These are phyloP conservation scores for Glossosoma conforme DNA, from an alignment of 1,140 invertebrate genomes.

Conservation along the genomic window DNA sequence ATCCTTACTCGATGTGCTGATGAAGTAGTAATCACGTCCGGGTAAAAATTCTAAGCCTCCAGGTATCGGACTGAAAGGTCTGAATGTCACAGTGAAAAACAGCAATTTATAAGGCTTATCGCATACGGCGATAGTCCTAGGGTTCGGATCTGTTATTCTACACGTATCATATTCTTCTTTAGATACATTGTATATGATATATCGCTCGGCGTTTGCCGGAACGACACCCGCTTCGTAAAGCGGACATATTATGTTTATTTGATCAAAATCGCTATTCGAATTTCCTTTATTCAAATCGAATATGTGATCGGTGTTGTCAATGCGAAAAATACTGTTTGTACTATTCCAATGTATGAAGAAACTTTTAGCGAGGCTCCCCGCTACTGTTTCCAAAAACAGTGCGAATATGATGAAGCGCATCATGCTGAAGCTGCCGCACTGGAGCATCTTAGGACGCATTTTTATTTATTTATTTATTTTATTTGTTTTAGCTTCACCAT, in stretches of 20 bases:
- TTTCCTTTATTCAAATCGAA: slow-evolving; percentile 95
- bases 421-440: too few relatives aligned
- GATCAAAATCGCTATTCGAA: slow-evolving; percentile 88
- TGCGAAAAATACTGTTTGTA: slow-evolving; percentile 87
- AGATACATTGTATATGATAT: slow-evolving; percentile 95
- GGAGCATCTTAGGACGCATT: too few relatives aligned
- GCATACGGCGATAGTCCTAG: slow-evolving; percentile 89
- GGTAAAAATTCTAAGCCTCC: slow-evolving; percentile 91
- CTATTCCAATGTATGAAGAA: slow-evolving; percentile 85
- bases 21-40: slow-evolving; percentile 94
- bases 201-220: slow-evolving; percentile 88
- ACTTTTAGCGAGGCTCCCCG: slow-evolving; percentile 75
- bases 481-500: too few relatives aligned
- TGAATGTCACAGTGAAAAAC: slow-evolving; percentile 95
- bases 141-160: slow-evolving; percentile 89
- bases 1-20: slow-evolving; percentile 88
- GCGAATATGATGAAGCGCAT: slow-evolving; percentile 58
- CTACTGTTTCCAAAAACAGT: slow-evolving; percentile 71
- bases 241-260: slow-evolving; percentile 94
- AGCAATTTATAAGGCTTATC: slow-evolving; percentile 90
- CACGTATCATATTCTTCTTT: slow-evolving; percentile 95
- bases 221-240: slow-evolving; percentile 81
- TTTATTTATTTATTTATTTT: too few relatives aligned
- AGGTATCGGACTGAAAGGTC: slow-evolving; percentile 92
- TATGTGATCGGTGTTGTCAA: slow-evolving; percentile 96